Base-by-base conservation (phyloP, 2,888 invertebrate species). In the Biston betularia region DNA sequence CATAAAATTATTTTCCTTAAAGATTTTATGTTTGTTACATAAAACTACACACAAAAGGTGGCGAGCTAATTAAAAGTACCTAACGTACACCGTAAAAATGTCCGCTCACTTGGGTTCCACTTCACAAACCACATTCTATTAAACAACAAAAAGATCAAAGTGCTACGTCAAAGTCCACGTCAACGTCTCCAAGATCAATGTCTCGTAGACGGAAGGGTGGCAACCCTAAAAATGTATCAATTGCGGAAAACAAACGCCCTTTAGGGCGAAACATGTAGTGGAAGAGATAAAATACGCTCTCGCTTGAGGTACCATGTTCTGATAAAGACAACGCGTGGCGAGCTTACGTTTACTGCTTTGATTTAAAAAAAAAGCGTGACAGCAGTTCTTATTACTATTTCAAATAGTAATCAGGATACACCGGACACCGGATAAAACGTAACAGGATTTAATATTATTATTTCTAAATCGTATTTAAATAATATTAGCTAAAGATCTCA, bases 251-350 rank as follows among this genome's bases (percentile, higher is more conserved):
- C 87, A 87, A 88, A 85, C 82, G 80, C 82, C 84, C 82, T 71
- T 74, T 52, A 75, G 77, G 78, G 78, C 74, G 81, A 70, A 74
- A 75, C 83, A 86, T 88, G 88, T 87, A 88, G 86, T 83, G 89
- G 88, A 89, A 89, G 88, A 89, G 89, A 89, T 89, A 89, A 89
- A 84, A 81, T 75, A 76, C 75, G 68, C 78, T 81, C 79, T 77
- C 74, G 68, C 73, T 75, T 71, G 62, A 63, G 58, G 55, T 66
- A 46, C 45, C 66, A 63, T 62, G 65, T 71, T 72, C 75, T 65
- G 72, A 71, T 74, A 70, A 73, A 69, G 67, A 65, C 55, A 59
- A 53, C 49, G 49, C 49, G 55, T 55, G 24, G 45, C 59, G 60
- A 45, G 49, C 38, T 65, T 49, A 44, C 49, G 7, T 54, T 60